phyloP scores from a whole-genome alignment of 2,888 invertebrate species.

The Lacanobia oleracea region DNA sequence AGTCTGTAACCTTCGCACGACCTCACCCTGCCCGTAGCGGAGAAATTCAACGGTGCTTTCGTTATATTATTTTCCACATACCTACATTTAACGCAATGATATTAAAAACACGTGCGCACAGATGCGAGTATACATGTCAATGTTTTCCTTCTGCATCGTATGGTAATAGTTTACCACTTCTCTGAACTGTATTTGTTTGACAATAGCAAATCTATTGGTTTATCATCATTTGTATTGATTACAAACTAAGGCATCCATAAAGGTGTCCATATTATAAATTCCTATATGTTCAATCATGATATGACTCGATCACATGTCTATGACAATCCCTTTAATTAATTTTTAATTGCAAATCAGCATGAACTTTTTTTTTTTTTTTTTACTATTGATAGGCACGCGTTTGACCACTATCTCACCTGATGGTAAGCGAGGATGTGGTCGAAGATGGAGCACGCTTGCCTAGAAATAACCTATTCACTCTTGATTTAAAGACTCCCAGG shows the following conservation, averaged over 20 bases:
- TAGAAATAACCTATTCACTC: no score
- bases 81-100: constrained; percentile 1
- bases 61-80: constrained; percentile 2
- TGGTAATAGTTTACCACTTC: constrained; percentile 1
- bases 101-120: constrained; percentile 7
- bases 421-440: no score
- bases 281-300: neutral
- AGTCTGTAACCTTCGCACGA: constrained; percentile 38
- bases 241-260: neutral
- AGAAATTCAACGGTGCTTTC: constrained; percentile 35
- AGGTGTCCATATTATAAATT: neutral
- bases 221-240: constrained; percentile 8
- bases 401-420: no score
- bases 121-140: constrained; percentile 1
- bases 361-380: no score
- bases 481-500: no score
- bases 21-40: constrained; percentile 36
- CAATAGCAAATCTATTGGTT: constrained; percentile 1
- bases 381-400: no score
- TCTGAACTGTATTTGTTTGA: constrained; percentile 1
- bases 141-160: constrained; percentile 26
- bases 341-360: constrained; percentile 10
- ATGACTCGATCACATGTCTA: constrained; percentile 9
- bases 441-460: no score
- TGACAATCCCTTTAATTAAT: constrained; percentile 6